phyloP scores from a whole-genome alignment of 1,140 invertebrate genomes.

The Drosophila sulfurigaster region DNA sequence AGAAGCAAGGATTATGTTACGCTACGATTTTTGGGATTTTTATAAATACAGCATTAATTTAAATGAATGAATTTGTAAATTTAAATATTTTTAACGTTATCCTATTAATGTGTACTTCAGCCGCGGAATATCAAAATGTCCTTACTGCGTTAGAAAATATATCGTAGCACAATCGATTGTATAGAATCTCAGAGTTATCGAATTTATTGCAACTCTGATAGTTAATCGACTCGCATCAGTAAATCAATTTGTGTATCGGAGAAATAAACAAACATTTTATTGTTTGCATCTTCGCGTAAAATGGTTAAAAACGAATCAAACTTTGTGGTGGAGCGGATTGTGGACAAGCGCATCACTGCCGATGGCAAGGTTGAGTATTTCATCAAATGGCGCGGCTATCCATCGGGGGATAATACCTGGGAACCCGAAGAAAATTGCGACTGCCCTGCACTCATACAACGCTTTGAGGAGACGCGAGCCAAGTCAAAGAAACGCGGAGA shows the following conservation, averaged over 20 bases:
- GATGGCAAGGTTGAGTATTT: constrained; percentile 85
- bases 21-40: neutral
- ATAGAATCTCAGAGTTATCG: too few species aligned
- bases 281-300: neutral
- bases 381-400: constrained; percentile 84
- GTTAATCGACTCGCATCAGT: neutral
- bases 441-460: constrained; percentile 95
- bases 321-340: constrained; percentile 84
- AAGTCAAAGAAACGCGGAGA: constrained; percentile 86
- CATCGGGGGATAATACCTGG: constrained; percentile 92
- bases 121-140: too few species aligned
- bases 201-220: neutral
- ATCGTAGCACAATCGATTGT: neutral
- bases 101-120: too few species aligned
- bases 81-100: too few species aligned
- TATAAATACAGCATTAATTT: too few species aligned
- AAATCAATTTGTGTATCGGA: neutral
- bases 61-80: too few species aligned
- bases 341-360: constrained; percentile 83
- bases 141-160: too few species aligned
- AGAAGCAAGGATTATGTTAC: neutral
- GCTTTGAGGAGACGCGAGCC: constrained; percentile 93
- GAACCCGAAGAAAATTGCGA: constrained; percentile 96
- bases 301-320: constrained; percentile 78
- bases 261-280: constrained; percentile 13